A percentile compares a stretch with the other conserved stretches of the same genome.
Conservation (phyloP, 2,888 invertebrate species). For the Phrixothrix hirtus region DNA sequence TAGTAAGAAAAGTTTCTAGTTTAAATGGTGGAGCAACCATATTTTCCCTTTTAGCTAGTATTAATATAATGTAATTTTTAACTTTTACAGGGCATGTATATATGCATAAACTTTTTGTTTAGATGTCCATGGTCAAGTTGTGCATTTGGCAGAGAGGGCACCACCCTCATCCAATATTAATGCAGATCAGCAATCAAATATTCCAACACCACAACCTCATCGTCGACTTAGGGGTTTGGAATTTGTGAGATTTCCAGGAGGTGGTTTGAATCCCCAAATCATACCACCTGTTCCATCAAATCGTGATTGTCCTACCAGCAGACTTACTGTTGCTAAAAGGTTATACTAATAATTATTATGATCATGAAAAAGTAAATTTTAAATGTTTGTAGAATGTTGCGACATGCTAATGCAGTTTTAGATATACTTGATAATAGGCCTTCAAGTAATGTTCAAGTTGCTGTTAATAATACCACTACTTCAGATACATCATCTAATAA, state of each 20-base stretch:
- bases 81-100: not conserved
- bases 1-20: too few species aligned
- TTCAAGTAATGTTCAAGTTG: slow-evolving; percentile 1
- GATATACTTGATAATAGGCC: slow-evolving; percentile 56
- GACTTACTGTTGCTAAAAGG: slow-evolving; percentile 59
- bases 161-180: slow-evolving; percentile 64
- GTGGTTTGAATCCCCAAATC: slow-evolving; percentile 55
- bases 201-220: slow-evolving; percentile 44
- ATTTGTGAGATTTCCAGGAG: slow-evolving; percentile 64
- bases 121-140: slow-evolving; percentile 90
- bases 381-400: slow-evolving; percentile 59
- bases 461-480: not conserved
- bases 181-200: slow-evolving; percentile 36
- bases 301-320: slow-evolving; percentile 58
- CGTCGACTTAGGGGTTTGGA: slow-evolving; percentile 40
- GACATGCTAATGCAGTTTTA: slow-evolving; percentile 56
- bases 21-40: too few species aligned
- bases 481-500: too few species aligned
- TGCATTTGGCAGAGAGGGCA: slow-evolving; percentile 87
- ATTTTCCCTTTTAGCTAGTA: too few species aligned
- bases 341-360: slow-evolving; percentile 21
- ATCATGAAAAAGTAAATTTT: slow-evolving; percentile 11
- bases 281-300: slow-evolving; percentile 58
- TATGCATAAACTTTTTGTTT: slow-evolving; percentile 30
- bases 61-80: too few species aligned